phyloP scores from a whole-genome alignment of 2,797 vertebrate genomes.

The Chiloscyllium punctatum region DNA sequence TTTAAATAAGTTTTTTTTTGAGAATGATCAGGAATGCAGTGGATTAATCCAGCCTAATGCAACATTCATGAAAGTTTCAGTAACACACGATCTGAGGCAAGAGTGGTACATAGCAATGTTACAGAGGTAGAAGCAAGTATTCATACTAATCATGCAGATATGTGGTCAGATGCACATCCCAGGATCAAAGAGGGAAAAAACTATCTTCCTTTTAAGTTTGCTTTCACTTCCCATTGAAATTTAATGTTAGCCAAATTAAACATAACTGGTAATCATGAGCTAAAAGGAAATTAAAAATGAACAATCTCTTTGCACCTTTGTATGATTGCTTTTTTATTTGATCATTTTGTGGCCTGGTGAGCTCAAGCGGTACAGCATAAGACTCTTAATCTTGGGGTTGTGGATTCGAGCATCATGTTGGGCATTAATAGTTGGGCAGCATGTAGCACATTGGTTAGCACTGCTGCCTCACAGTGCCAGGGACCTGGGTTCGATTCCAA shows the following conservation, averaged over 20 bases:
- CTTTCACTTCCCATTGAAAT: not conserved
- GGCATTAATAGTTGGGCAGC: too few relatives aligned
- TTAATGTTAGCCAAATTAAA: not conserved
- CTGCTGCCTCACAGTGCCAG: too few relatives aligned
- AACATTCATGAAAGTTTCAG: not conserved
- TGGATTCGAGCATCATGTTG: too few relatives aligned
- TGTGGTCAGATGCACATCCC: not conserved
- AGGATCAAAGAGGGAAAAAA: not conserved
- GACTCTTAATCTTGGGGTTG: not conserved
- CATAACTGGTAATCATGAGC: not conserved
- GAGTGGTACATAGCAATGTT: not conserved
- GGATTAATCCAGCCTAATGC: not conserved
- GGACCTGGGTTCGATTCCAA: too few relatives aligned
- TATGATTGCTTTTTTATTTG: not conserved
- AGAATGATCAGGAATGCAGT: not conserved
- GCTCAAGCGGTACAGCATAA: constrained; percentile 27
- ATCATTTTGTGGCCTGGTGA: not conserved
- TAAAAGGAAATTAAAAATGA: not conserved
- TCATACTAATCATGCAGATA: not conserved
- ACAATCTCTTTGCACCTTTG: not conserved
- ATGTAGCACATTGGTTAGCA: too few relatives aligned
- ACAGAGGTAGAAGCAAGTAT: not conserved
- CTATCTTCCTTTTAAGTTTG: too few relatives aligned
- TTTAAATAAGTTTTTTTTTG: not conserved
- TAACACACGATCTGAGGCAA: not conserved